Conservation (phyloP, 2,797 vertebrate genomes). For the Anolis apletophallus region DNA sequence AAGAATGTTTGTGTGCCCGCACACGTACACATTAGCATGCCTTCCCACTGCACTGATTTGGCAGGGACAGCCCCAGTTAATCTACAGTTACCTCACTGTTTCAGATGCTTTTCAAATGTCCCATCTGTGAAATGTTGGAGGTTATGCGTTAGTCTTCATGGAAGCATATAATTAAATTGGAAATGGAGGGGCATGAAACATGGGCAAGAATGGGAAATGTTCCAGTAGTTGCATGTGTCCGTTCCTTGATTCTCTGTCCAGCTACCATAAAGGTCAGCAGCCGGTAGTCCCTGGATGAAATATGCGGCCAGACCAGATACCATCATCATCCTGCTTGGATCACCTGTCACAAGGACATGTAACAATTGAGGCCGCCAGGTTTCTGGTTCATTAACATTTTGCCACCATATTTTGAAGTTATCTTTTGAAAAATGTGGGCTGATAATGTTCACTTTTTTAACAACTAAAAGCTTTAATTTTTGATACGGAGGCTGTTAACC, state of each 20-base stretch:
- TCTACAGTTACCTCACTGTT: no score
- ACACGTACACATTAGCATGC: no score
- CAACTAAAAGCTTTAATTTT: background rate
- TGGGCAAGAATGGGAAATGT: background rate
- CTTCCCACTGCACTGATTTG: no score
- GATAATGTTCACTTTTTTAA: background rate
- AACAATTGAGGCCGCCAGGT: no score
- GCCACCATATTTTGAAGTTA: background rate
- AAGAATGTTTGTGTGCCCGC: background rate
- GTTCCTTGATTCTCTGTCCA: background rate
- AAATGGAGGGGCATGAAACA: no score
- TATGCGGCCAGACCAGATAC: background rate
- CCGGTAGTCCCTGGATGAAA: background rate
- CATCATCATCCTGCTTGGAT: no score
- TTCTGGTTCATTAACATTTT: background rate
- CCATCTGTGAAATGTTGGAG: no score
- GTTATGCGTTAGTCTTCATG: background rate
- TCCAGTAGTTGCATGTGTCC: no score
- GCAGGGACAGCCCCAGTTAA: no score
- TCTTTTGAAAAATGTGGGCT: background rate
- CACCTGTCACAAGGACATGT: background rate
- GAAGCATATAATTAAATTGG: background rate
- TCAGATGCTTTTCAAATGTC: no score
- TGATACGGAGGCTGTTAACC: background rate
- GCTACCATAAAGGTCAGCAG: background rate